Evolutionary conservation across 2,888 invertebrate species (phyloP).

Genomic region (Labia minor): DNA sequence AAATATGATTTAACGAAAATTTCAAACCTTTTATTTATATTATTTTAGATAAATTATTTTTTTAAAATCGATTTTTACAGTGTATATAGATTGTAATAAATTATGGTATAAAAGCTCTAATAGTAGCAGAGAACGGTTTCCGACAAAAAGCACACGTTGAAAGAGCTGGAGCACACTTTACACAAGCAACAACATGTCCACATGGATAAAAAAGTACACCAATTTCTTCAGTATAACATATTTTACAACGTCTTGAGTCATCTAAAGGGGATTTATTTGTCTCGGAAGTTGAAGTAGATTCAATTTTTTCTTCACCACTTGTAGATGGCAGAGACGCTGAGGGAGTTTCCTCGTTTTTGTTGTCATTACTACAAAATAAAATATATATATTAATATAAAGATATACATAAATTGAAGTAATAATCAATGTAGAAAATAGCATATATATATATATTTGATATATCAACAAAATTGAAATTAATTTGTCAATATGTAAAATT

Average conservation of each 20-base stretch:
- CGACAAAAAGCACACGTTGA: slow-evolving; percentile 83
- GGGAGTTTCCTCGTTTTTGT: slow-evolving; percentile 29
- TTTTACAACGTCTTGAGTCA: slow-evolving; percentile 63
- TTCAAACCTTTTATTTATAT: no score
- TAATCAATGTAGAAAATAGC: no score
- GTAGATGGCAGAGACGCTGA: neutral
- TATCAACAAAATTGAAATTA: no score
- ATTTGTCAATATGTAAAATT: no score
- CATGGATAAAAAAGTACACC: slow-evolving; percentile 89
- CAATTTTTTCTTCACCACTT: no score
- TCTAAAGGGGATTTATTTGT: slow-evolving; percentile 24
- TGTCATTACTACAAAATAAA: slow-evolving; percentile 32
- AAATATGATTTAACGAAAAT: no score
- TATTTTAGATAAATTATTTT: no score
- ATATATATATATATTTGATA: no score
- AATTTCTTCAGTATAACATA: slow-evolving; percentile 80
- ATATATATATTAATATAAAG: neutral
- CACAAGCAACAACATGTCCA: slow-evolving; percentile 87
- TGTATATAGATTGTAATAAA: no score
- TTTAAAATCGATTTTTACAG: no score
- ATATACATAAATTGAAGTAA: no score
- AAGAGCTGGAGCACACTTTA: slow-evolving; percentile 78
- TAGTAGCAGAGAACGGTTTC: slow-evolving; percentile 54
- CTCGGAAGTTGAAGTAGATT: no score
- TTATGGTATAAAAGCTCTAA: slow-evolving; percentile 51